Base-by-base conservation (phyloP, 2,113 vertebrate genomes). In the Acanthochromis polyacanthus region DNA sequence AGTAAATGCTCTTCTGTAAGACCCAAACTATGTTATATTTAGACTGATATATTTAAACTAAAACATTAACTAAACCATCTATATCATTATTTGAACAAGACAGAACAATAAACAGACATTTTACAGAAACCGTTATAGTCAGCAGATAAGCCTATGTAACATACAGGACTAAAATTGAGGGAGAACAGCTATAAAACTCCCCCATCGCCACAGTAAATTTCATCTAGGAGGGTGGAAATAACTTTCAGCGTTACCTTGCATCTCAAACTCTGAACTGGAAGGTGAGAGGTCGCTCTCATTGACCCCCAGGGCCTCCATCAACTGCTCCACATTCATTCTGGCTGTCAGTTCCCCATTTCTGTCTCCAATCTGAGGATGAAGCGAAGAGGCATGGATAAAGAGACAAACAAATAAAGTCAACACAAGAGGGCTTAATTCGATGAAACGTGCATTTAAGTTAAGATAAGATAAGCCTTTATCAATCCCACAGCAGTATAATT, bases 271-370 rank as follows among this genome's bases (percentile, higher is more conserved):
- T 0, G 96, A 92, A 8, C 86, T 95, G 70, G 91, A 95, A 0
- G 86, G 91, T 46, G 95, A 94, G 8, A 94, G 87, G 64, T 94
- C 95, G 0, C 78, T 15, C 0, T 96, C 95, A 9, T 91, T 93
- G 80, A 96, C 66, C 5, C 96, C 96, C 0, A 99, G 90, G 0
- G 87, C 89, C 15, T 97, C 87, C 94, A 94, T 95, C 79, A 99
- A 93, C 92, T 97, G 96, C 0, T 95, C 94, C 62, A 99, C 60
- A 15, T 97, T 99, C 92, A 95, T 84, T 57, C 95, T 95, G 0
- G 98, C 97, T 0, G 97, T 97, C 80, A 96, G 89, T 87, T 99
- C 97, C 0, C 98, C 98, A 0, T 81, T 95, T 23, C 94, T 92
- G 94, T 99, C 98, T 48, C 97, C 96, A 0, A 98, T 96, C 98